These are phyloP conservation scores for Phytoseiulus persimilis DNA, from an alignment of 2,888 invertebrate species.

Conservation along the genomic window DNA sequence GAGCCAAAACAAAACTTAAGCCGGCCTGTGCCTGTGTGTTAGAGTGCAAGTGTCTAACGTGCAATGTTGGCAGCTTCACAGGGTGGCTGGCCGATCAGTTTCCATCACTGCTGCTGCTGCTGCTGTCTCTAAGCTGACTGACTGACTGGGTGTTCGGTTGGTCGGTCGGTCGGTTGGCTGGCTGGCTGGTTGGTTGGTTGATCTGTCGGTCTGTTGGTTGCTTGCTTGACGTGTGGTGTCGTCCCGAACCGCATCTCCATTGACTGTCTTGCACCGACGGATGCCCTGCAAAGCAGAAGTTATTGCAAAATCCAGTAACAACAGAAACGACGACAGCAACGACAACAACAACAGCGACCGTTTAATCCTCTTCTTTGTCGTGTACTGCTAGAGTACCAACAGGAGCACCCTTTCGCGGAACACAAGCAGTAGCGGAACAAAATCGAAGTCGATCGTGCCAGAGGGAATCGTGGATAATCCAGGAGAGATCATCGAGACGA, in stretches of 20 bases:
- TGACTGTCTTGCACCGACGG: not conserved
- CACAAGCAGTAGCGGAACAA: not conserved
- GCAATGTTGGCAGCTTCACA: not conserved
- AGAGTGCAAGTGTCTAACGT: not conserved
- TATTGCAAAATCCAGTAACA: not conserved
- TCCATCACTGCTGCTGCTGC: not conserved
- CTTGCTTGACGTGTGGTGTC: not conserved
- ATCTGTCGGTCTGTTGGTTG: not conserved
- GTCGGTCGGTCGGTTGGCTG: not conserved
- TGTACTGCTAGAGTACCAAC: not conserved
- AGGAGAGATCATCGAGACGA: not conserved
- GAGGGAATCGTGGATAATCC: not conserved
- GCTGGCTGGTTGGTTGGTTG: not conserved
- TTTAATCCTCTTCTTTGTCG: not conserved
- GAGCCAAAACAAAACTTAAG: not conserved
- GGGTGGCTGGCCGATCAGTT: not conserved
- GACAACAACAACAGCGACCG: not conserved
- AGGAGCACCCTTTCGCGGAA: not conserved
- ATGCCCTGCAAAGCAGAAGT: not conserved
- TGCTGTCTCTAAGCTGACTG: conserved; percentile 5
- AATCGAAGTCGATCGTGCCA: not conserved
- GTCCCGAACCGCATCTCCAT: not conserved
- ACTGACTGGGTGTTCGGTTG: not conserved
- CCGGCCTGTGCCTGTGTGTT: not conserved
- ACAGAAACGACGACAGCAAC: not conserved